These are phyloP conservation scores for Carcharodon carcharias DNA, from an alignment of 2,797 vertebrate species.

Conservation along the genomic window DNA sequence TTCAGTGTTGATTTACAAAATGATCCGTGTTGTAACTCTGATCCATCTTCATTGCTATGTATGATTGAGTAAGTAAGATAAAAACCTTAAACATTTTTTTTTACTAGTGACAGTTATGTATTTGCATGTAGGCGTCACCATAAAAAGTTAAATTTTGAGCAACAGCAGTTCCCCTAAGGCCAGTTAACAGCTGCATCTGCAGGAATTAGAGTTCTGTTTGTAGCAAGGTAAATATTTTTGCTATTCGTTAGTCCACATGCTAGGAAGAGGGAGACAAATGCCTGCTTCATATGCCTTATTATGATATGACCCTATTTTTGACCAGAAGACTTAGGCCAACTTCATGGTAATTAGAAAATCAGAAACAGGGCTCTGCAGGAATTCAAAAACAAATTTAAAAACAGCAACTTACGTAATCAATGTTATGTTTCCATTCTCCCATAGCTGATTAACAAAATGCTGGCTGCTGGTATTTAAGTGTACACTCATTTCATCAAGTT, in stretches of 20 bases:
- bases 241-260: background rate
- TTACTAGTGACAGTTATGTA: background rate
- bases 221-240: background rate
- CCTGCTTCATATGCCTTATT: background rate
- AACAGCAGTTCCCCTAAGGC: background rate
- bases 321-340: background rate
- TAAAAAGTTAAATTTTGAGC: background rate
- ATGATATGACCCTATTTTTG: background rate
- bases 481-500: background rate
- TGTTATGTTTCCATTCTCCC: background rate
- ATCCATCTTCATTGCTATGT: background rate
- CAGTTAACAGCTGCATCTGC: no score
- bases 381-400: background rate
- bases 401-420: background rate
- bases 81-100: background rate
- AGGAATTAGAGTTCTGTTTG: background rate
- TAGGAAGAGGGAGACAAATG: background rate
- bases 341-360: background rate
- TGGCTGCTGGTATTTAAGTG: background rate
- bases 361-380: background rate
- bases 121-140: background rate
- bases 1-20: background rate
- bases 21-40: background rate
- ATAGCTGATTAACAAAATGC: background rate
- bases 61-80: background rate